Evolutionary conservation across 2,113 vertebrate species (phyloP).

Genomic region (Ramphastos sulfuratus): DNA sequence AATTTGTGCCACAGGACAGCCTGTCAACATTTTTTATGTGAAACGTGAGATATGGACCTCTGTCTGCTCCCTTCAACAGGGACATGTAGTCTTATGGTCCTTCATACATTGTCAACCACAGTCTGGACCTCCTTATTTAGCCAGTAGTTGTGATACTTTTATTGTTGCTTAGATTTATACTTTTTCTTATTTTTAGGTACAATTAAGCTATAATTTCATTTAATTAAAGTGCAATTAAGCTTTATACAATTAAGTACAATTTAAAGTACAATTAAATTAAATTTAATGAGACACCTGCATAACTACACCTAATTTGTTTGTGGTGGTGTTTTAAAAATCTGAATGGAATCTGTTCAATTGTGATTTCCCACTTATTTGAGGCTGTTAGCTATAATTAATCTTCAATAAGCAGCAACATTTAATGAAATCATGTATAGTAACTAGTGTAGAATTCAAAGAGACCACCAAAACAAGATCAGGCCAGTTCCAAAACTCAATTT

Average conservation of each 20-base stretch:
- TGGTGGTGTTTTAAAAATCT: background rate
- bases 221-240: background rate
- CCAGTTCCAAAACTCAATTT: background rate
- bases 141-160: constrained; percentile 36
- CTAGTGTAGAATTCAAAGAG: background rate
- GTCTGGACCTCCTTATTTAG: background rate
- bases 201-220: constrained; percentile 51
- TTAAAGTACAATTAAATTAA: too few species aligned
- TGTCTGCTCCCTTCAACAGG: background rate
- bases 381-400: background rate
- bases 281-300: background rate
- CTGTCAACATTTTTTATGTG: background rate
- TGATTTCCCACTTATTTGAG: background rate
- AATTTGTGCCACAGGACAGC: background rate
- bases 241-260: too few species aligned
- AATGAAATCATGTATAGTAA: background rate
- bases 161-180: background rate
- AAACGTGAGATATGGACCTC: background rate
- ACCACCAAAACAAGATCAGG: background rate
- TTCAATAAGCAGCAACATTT: background rate
- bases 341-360: background rate
- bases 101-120: background rate
- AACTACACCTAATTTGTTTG: background rate
- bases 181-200: background rate
- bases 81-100: background rate